phyloP scores from a whole-genome alignment of 1,140 invertebrate species.

The Proctacanthus coquilletti region DNA sequence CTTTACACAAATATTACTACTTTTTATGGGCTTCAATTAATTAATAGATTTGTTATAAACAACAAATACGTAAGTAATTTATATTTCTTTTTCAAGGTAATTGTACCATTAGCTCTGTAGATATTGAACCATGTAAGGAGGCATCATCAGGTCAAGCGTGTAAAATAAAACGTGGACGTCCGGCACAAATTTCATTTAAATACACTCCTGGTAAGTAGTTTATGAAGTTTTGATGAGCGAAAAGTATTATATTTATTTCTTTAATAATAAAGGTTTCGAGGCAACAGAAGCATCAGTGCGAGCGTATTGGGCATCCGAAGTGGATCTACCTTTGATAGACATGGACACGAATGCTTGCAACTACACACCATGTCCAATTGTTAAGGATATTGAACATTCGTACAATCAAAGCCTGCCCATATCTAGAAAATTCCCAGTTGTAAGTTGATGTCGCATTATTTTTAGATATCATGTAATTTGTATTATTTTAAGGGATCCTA shows the following conservation, averaged over 20 bases:
- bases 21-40: too few relatives aligned
- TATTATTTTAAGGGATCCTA: background rate
- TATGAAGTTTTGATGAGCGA: background rate
- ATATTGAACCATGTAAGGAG: slow-evolving; percentile 33
- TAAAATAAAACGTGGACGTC: slow-evolving; percentile 29
- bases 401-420: slow-evolving; percentile 27
- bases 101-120: slow-evolving; percentile 32
- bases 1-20: too few relatives aligned
- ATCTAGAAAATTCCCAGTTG: slow-evolving; percentile 29
- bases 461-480: background rate
- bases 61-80: too few relatives aligned
- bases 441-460: slow-evolving; percentile 17
- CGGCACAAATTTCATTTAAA: slow-evolving; percentile 32
- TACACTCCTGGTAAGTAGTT: slow-evolving; percentile 32
- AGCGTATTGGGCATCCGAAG: slow-evolving; percentile 30
- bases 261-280: slow-evolving; percentile 21
- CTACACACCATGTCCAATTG: slow-evolving; percentile 29
- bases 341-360: slow-evolving; percentile 33
- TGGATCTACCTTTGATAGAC: slow-evolving; percentile 32
- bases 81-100: too few relatives aligned
- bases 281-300: slow-evolving; percentile 12
- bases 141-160: slow-evolving; percentile 31
- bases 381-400: slow-evolving; percentile 15
- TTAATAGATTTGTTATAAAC: too few relatives aligned
- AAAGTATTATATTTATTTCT: background rate